Percentiles rank a stretch among this genome's conserved stretches.
Evolutionary conservation across 2,113 vertebrate species (phyloP).

Genomic region (Oreocharis arfaki): DNA sequence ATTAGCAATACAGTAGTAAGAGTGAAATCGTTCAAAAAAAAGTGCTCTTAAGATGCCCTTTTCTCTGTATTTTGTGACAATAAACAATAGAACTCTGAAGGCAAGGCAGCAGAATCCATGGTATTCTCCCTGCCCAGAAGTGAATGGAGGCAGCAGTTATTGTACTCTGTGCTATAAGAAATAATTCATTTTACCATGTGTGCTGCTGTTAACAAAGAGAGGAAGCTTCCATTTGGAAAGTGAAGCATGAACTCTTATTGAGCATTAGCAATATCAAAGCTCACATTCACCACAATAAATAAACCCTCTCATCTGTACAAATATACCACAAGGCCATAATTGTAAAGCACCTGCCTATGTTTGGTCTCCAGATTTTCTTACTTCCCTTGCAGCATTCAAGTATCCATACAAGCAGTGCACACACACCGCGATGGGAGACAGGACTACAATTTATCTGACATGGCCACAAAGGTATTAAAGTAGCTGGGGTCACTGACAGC

Average conservation of each 20-base stretch:
- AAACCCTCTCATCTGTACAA: background rate
- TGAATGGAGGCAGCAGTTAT: conserved; percentile 9
- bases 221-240: background rate
- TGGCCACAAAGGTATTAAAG: background rate
- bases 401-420: background rate
- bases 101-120: background rate
- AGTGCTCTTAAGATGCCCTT: background rate
- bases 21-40: background rate
- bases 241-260: conserved; percentile 1
- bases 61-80: background rate
- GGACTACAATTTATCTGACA: background rate
- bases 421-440: background rate
- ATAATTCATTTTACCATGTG: background rate
- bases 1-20: background rate
- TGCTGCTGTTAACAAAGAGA: background rate
- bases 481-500: background rate
- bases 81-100: conserved; percentile 5
- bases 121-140: background rate
- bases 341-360: background rate
- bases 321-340: background rate
- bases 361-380: background rate
- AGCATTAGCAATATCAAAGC: background rate
- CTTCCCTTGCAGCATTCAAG: background rate
- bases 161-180: background rate
- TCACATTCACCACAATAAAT: background rate